Evolutionary conservation across 2,797 vertebrate genomes (phyloP), one percentile per base, ranked within the genome.

Genomic region (Gallinago stenura): DNA sequence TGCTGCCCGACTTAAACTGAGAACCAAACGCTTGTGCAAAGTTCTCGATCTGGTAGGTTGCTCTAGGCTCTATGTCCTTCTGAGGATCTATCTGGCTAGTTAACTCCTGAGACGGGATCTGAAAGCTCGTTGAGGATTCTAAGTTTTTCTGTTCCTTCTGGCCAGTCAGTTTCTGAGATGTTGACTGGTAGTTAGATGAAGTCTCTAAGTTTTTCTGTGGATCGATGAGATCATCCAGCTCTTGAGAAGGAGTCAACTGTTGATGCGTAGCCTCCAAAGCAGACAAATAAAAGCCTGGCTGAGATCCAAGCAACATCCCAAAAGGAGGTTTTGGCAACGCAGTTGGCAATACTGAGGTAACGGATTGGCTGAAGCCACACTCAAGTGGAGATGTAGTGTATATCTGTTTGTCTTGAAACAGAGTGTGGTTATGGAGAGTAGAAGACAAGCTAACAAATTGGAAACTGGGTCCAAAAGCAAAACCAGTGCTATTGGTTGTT

Each of bases 21-120:
- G 99, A 99, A 97, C 99, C 99, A 65, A 99, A 99, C 73, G 99
- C 99, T 98, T 99, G 99, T 98, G 99, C 99, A 90, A 99, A 99
- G 99, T 99, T 99, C 98, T 99, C 99, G 21, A 99, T 99, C 99
- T 99, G 99, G 98, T 99, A 99, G 4, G 99, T 99, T 96, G 98
- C 98, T 98, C 98, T 98, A 95, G 98, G 98, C 97, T 99, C 98
- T 92, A 98, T 93, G 94, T 99, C 99, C 97, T 99, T 99, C 95
- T 99, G 99, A 95, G 98, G 98, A 95, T 99, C 99, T 95, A 99
- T 98, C 78, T 98, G 98, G 98, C 97, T 97, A 89, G 98, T 98
- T 98, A 99, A 98, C 97, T 99, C 99, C 98, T 99, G 99, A 93
- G 99, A 98, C 16, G 99, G 96, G 83, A 97, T 98, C 95, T 98